phyloP scores from a whole-genome alignment of 1,140 invertebrate genomes.

The Scaptomyza montana region DNA sequence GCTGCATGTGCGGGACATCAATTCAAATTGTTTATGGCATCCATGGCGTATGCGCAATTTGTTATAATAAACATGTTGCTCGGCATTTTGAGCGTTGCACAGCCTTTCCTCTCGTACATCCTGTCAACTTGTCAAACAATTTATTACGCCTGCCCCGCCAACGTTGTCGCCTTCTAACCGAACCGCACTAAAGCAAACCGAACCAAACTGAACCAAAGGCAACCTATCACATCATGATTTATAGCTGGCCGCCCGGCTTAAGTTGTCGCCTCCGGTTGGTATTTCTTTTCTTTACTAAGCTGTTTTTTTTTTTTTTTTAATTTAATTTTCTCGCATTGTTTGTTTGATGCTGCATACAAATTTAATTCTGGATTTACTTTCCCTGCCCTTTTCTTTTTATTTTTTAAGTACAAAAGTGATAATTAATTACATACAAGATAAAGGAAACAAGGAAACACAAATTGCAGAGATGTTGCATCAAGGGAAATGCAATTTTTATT shows the following conservation, averaged over 20 bases:
- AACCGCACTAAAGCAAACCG: background rate
- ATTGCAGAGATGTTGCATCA: no score
- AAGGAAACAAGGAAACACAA: no score
- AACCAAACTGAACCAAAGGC: background rate
- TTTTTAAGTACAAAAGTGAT: no score
- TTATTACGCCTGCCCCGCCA: slow-evolving; percentile 60
- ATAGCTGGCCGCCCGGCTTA: slow-evolving; percentile 63
- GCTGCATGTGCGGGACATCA: slow-evolving; percentile 44
- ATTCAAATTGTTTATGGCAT: slow-evolving; percentile 72
- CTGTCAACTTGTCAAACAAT: slow-evolving; percentile 79
- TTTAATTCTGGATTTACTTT: slow-evolving; percentile 30
- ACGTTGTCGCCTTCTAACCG: background rate
- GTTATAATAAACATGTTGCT: slow-evolving; percentile 81
- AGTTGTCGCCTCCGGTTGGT: slow-evolving; percentile 41
- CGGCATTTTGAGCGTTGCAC: slow-evolving; percentile 28
- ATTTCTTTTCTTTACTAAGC: slow-evolving; percentile 10
- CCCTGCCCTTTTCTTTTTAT: slow-evolving; percentile 18
- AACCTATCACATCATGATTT: slow-evolving; percentile 62
- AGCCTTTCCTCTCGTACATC: slow-evolving; percentile 24
- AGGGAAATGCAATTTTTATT: background rate
- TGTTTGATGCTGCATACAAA: slow-evolving; percentile 30
- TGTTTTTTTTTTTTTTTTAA: slow-evolving; percentile 33
- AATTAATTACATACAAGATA: no score
- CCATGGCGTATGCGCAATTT: slow-evolving; percentile 78
- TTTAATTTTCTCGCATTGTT: slow-evolving; percentile 52